Conservation (phyloP, 2,797 vertebrate genomes). For the Poliocrania exsul region DNA sequence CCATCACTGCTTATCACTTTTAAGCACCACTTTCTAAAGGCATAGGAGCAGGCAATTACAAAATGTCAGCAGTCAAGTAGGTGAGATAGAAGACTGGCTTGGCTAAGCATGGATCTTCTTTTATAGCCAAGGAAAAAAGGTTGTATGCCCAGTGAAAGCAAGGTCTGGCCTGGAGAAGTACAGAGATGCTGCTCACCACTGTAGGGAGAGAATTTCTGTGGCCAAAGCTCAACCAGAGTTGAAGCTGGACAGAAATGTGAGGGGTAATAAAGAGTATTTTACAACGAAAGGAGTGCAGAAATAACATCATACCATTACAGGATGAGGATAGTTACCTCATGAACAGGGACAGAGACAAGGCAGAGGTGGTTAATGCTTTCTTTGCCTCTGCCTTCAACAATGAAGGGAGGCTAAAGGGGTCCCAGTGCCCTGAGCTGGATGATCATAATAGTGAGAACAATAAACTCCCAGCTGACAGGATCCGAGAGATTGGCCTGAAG, state of each 20-base stretch:
- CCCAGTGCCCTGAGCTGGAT: neutral
- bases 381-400: neutral
- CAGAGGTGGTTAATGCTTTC: neutral
- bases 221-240: neutral
- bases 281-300: neutral
- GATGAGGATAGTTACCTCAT: neutral
- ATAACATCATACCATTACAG: neutral
- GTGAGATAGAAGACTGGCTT: neutral
- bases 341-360: neutral
- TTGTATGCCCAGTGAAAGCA: neutral
- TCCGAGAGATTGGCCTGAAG: neutral
- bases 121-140: neutral
- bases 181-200: neutral
- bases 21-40: neutral
- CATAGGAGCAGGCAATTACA: neutral
- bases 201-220: neutral
- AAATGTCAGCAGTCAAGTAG: neutral
- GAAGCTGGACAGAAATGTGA: neutral
- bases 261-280: neutral
- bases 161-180: neutral
- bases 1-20: neutral
- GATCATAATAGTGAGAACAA: neutral
- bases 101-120: neutral
- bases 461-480: neutral
- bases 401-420: neutral